phyloP scores from a whole-genome alignment of 1,140 invertebrate species.

The Muscidifurax raptorellus region DNA sequence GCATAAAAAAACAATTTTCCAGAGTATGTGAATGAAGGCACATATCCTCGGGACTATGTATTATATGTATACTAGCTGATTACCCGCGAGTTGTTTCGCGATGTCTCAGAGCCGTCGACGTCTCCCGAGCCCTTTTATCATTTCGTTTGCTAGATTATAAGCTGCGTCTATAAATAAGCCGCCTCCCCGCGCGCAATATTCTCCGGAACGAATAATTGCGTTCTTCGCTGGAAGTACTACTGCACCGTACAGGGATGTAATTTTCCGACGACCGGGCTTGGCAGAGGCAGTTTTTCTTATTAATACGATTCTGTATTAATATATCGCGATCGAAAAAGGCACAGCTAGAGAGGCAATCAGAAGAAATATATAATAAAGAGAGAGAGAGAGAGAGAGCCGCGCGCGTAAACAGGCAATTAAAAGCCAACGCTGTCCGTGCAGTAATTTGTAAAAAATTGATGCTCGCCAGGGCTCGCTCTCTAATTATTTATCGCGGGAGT shows the following conservation, averaged over 20 bases:
- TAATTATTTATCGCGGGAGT: conserved; percentile 21
- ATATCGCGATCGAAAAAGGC: too few species aligned
- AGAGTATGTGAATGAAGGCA: neutral
- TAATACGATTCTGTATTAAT: too few species aligned
- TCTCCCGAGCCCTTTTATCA: conserved; percentile 35
- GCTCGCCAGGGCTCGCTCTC: neutral
- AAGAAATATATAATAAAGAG: too few species aligned
- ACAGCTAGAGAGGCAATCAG: too few species aligned
- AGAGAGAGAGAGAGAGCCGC: too few species aligned
- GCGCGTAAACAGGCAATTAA: neutral
- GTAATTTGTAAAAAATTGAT: neutral
- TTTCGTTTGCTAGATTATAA: conserved; percentile 37
- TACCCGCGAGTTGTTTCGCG: conserved; percentile 33
- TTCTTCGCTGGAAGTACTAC: neutral
- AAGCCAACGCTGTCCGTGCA: neutral
- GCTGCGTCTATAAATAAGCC: conserved; percentile 38
- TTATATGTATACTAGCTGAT: conserved; percentile 22
- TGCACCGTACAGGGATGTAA: neutral
- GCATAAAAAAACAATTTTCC: too few species aligned
- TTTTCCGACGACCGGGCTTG: neutral
- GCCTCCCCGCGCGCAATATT: neutral
- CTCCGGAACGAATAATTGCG: conserved; percentile 4
- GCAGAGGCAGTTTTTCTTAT: too few species aligned
- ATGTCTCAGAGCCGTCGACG: neutral
- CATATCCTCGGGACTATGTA: neutral